Conservation (phyloP, 2,797 vertebrate species). For the Pelobates cultripes region DNA sequence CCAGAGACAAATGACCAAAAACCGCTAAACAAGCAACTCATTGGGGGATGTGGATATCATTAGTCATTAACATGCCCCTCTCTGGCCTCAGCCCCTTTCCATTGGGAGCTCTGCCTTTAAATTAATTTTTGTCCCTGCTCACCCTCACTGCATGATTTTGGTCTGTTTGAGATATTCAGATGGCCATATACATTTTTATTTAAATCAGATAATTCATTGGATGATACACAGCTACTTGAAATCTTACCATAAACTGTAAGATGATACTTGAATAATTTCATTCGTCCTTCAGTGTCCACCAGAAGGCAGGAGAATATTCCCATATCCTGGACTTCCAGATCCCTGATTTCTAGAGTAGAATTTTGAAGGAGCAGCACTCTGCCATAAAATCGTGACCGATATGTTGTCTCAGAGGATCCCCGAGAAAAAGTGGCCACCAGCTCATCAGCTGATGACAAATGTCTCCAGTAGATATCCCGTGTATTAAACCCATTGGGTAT, state of each 20-base stretch:
- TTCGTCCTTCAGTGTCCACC: slow-evolving; percentile 58
- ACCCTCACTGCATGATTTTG: no score
- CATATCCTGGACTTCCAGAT: slow-evolving; percentile 54
- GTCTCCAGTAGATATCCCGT: slow-evolving; percentile 65
- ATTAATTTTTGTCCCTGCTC: no score
- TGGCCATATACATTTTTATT: no score
- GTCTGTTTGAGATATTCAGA: no score
- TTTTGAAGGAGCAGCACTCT: slow-evolving; percentile 60
- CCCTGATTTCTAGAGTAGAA: slow-evolving; percentile 62
- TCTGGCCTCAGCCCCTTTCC: no score
- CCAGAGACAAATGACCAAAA: no score
- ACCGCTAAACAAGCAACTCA: no score
- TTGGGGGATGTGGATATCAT: no score
- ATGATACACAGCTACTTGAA: no score
- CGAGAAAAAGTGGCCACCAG: slow-evolving; percentile 63
- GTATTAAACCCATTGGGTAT: slow-evolving; percentile 52
- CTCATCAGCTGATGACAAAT: slow-evolving; percentile 59
- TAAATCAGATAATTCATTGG: no score
- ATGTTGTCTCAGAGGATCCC: slow-evolving; percentile 57
- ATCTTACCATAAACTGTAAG: slow-evolving; percentile 64
- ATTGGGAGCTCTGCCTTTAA: no score
- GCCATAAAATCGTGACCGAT: slow-evolving; percentile 64
- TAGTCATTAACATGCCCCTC: no score
- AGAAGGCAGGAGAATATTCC: slow-evolving; percentile 63
- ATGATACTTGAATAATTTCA: slow-evolving; percentile 44